Base-by-base conservation (phyloP, 2,113 vertebrate genomes). In the Epinephelus cyanopodus region DNA sequence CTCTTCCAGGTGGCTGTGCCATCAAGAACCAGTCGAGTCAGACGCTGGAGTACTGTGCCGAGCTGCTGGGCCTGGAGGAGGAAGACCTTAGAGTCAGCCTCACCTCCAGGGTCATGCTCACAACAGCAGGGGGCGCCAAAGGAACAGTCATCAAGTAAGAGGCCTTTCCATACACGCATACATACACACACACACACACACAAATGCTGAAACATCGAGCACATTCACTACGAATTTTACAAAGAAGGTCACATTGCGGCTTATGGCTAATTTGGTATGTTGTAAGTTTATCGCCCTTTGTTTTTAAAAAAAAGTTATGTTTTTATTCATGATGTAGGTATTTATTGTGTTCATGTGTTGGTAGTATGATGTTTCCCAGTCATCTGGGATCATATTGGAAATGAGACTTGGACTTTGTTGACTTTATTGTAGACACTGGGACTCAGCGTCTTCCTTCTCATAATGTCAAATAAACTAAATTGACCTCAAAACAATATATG, bases 91-190 rank as follows among this genome's bases (percentile, higher is more conserved):
- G 97, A 9, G 96, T 96, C 73, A 99, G 98, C 92, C 95, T 99
- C 77, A 99, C 98, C 60, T 93, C 95, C n/a, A 96, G 98, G 89
- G 97, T 98, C 78, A 99, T 99, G 98, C 95, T 97, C 6, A 99
- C 98, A 1, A 96, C 98, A 91, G 98, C 98, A 96, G 98, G 98
- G 94, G 98, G 98, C 94, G 87, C 95, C 94, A 99, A 99, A 95
- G 97, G 97, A 85, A 99, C 97, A 0, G 97, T 96, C 86, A 99
- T 99, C 94, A 99, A 98, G 98, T 99, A 95, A 96, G 98, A 87
- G 8, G 5, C 42, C 42, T 45, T 45, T 45, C 2, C 62, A 4
- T 17, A 5, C 57, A 33, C 27, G 9, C 50, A 19, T 37, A 57
- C 53, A 45, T 66, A 64, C 25, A 64, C 58, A 73, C 57, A 27